Evolutionary conservation across 2,113 vertebrate genomes (phyloP), one percentile per base, ranked within the genome.

Genomic region (Isurus oxyrinchus): DNA sequence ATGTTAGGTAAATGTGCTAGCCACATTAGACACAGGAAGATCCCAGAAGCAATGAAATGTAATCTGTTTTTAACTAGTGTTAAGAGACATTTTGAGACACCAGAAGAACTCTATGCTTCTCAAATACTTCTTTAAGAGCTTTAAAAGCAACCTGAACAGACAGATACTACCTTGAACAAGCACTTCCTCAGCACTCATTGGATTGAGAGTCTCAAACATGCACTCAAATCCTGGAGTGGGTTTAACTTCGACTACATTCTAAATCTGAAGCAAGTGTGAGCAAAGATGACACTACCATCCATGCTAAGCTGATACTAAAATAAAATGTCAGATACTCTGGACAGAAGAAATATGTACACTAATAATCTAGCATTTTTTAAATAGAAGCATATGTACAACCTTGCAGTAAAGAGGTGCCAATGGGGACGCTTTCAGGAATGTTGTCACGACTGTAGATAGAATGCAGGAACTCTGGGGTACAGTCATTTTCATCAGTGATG

Each of bases 401-500:
- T 98, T 99, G 98, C 95, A 99, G 97, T 61, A 99, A 97, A 44
- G 98, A 99, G 0, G 98, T 98, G 96, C 98, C 98, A 0, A 98
- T 96, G 49, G 98, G 96, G 72, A 98, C 97, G 86, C 97, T 98
- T 97, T 99, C 99, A 0, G 98, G 98, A 96, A 99, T 88, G 57
- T 98, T 98, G 97, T 99, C 98, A 97, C 98, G 97, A 97, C 98
- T 99, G 97, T 99, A 99, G 97, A 99, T 99, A 96, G 98, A 98
- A 95, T 97, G 98, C 57, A 98, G 98, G 97, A 99, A 99, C 97
- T 99, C 99, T 0, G 99, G 99, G 8, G 98, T 98, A 97, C 99
- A 99, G 97, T 99, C 99, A 0, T 99, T 99, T 96, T 98, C 98
- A 0, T 99, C 99, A 0, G 97, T 98, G 96, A 99, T 98, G 88